phyloP scores from a whole-genome alignment of 2,797 vertebrate species.

The Lycodopsis pacificus region DNA sequence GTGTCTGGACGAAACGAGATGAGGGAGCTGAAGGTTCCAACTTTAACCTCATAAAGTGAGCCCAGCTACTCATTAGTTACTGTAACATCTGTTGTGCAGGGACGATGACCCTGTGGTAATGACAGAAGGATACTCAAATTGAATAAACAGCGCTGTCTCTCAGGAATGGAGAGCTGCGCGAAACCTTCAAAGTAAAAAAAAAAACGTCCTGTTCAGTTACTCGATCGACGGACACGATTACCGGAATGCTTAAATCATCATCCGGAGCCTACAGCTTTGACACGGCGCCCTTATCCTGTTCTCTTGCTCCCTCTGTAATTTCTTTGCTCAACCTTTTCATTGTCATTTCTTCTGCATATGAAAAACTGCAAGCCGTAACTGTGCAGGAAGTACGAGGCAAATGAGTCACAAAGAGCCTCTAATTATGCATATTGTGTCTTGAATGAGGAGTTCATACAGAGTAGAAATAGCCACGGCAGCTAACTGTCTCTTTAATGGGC shows the following conservation, averaged over 20 bases:
- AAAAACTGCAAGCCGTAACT: conserved; percentile 37
- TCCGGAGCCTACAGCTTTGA: conserved; percentile 23
- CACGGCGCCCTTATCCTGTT: conserved; percentile 33
- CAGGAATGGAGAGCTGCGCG: conserved; percentile 63
- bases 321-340: conserved; percentile 51
- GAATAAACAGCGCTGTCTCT: conserved; percentile 80
- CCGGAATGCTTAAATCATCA: conserved; percentile 54
- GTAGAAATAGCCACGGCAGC: conserved; percentile 20
- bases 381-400: conserved; percentile 33
- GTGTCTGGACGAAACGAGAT: conserved; percentile 58
- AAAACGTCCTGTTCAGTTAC: conserved; percentile 30
- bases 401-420: conserved; percentile 53
- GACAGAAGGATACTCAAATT: conserved; percentile 82
- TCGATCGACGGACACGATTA: conserved; percentile 38
- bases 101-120: conserved; percentile 82
- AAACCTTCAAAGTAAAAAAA: conserved; percentile 65
- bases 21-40: conserved; percentile 77
- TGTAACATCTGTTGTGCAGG: conserved; percentile 85
- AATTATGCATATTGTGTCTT: conserved; percentile 48
- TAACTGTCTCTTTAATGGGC: conserved; percentile 44
- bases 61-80: conserved; percentile 86
- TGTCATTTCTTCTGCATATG: conserved; percentile 36
- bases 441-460: conserved; percentile 35
- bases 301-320: conserved; percentile 37
- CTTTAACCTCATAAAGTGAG: conserved; percentile 87